Evolutionary conservation across 2,888 invertebrate genomes (phyloP).

Genomic region (Pecten maximus): DNA sequence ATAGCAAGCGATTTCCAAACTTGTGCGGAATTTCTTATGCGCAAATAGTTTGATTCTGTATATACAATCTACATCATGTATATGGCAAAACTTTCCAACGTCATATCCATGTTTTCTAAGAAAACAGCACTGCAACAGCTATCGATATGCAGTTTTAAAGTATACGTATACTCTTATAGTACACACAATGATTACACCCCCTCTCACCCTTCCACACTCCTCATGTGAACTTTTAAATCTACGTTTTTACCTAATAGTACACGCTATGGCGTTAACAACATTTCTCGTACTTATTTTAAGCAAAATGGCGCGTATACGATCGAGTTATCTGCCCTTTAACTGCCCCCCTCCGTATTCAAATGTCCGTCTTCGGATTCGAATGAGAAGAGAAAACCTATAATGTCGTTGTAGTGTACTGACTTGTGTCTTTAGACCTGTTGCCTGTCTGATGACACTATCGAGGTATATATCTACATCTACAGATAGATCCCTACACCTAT

Average conservation of each 20-base stretch:
- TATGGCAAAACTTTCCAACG: neutral
- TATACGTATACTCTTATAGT: neutral
- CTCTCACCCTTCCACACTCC: neutral
- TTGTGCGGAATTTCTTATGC: too few species aligned
- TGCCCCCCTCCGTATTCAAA: neutral
- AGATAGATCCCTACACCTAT: neutral
- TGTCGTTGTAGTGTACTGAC: neutral
- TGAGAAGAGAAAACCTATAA: neutral
- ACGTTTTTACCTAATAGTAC: neutral
- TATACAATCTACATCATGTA: too few species aligned
- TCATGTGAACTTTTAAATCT: neutral
- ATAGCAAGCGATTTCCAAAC: too few species aligned
- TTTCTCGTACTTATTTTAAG: neutral
- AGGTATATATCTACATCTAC: neutral
- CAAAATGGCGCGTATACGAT: neutral
- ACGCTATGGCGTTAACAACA: neutral
- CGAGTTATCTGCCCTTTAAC: conserved; percentile 10
- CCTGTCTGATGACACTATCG: neutral
- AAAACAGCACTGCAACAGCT: neutral
- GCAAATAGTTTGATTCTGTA: too few species aligned
- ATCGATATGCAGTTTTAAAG: neutral
- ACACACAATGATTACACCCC: neutral
- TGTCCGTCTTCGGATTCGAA: neutral
- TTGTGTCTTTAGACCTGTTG: neutral
- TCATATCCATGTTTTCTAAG: neutral